These are phyloP conservation scores for Drosophila pandora DNA, from an alignment of 1,140 invertebrate species.

Conservation along the genomic window DNA sequence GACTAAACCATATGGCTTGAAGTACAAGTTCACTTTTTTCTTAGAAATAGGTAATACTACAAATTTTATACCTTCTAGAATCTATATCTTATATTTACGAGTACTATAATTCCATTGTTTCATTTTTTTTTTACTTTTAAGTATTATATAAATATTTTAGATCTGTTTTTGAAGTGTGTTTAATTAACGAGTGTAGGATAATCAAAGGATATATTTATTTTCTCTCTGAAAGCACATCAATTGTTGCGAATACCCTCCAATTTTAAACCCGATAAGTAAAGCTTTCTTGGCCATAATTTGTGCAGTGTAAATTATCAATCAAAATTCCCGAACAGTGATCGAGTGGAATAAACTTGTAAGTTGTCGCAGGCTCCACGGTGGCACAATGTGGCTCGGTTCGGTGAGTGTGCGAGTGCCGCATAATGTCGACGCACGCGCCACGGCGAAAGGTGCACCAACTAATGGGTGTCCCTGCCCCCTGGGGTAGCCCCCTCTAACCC, in stretches of 20 bases:
- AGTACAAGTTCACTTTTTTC: too few relatives aligned
- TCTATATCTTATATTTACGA: neutral
- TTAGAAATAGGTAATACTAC: too few relatives aligned
- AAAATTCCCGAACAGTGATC: slow-evolving; percentile 57
- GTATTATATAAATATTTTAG: neutral
- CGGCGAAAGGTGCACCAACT: slow-evolving; percentile 64
- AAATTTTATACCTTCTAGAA: too few relatives aligned
- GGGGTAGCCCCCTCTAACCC: neutral
- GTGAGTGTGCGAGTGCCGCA: slow-evolving; percentile 6
- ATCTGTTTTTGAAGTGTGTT: neutral
- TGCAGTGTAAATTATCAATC: slow-evolving; percentile 61
- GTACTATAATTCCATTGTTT: neutral
- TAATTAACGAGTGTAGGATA: too few relatives aligned
- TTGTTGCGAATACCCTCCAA: neutral
- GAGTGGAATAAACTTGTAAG: slow-evolving; percentile 69
- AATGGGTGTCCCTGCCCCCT: slow-evolving; percentile 26
- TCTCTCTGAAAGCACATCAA: neutral
- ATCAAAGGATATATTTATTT: neutral
- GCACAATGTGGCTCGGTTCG: slow-evolving; percentile 2
- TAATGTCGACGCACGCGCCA: slow-evolving; percentile 68
- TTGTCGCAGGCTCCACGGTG: slow-evolving; percentile 19
- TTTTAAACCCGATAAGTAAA: neutral
- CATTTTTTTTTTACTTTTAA: neutral
- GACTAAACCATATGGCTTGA: too few relatives aligned
- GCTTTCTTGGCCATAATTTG: slow-evolving; percentile 6